Evolutionary conservation across 2,888 invertebrate species (phyloP).

Genomic region (Cordilura impudica): DNA sequence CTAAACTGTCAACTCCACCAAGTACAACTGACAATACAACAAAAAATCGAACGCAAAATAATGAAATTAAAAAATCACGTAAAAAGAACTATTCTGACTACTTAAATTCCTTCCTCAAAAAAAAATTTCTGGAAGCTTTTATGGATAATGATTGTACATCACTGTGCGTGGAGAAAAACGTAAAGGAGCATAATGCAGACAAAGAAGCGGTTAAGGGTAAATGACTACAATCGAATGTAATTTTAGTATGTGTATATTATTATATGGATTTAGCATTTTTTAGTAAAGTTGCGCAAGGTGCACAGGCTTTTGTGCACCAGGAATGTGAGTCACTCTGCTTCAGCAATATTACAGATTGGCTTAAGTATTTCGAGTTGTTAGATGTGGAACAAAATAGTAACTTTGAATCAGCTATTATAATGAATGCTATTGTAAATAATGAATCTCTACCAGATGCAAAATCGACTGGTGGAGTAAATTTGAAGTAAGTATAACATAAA

Average conservation of each 20-base stretch:
- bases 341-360: slow-evolving; percentile 70
- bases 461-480: slow-evolving; percentile 50
- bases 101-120: too few relatives aligned
- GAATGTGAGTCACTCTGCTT: slow-evolving; percentile 71
- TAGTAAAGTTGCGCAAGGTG: slow-evolving; percentile 61
- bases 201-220: neutral
- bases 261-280: slow-evolving; percentile 66
- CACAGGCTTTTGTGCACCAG: slow-evolving; percentile 66
- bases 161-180: neutral
- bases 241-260: neutral
- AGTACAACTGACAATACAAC: too few relatives aligned
- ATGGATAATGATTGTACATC: neutral
- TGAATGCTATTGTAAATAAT: slow-evolving; percentile 66
- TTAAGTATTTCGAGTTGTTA: slow-evolving; percentile 66
- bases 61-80: too few relatives aligned
- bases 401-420: slow-evolving; percentile 70
- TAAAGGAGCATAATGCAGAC: neutral
- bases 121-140: neutral
- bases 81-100: too few relatives aligned
- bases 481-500: slow-evolving; percentile 54
- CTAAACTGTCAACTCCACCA: too few relatives aligned
- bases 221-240: too few relatives aligned
- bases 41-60: too few relatives aligned
- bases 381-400: slow-evolving; percentile 64
- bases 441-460: slow-evolving; percentile 52